Base-by-base conservation (phyloP, 2,888 invertebrate genomes). In the Magallana nippona region DNA sequence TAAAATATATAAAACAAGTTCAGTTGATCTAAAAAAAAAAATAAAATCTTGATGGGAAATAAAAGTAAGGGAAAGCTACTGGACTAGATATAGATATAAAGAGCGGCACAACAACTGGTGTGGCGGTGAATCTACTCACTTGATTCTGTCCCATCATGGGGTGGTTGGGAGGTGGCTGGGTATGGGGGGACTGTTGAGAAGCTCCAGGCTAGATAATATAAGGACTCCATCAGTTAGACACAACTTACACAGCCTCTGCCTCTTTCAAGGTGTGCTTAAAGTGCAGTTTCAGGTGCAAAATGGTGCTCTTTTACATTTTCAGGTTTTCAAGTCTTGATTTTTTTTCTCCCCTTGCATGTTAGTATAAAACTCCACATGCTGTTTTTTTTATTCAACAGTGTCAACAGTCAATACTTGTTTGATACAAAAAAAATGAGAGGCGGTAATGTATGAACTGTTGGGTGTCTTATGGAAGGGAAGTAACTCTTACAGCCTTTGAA, bases 101-200 rank as follows among this genome's bases (percentile, higher is more conserved):
- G 56, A 79, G 79, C 27, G 32, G 71, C 71, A 71, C 71, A 71
- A 71, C 71, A 32, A 71, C 71, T 71, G 71, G 71, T 71, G 71
- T 22, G 32, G 27, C 71, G 15, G 71, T 71, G 71, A 71, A 27
- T 22, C 55, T 90, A 95, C 95, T 95, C 93, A 95, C 95, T 95
- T 97, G 97, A 91, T 95, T 96, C 93, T 96, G 96, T 82, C 91
- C 90, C 96, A 97, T 96, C 96, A 97, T 97, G 95, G 96, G 97
- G 82, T 83, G 97, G 82, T 84, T 83, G 44, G 80, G 83, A 95
- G 96, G 97, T 95, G 95, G 97, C 96, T 95, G 97, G 94, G 96
- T 96, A 95, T 96, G 95, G 87, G 95, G 97, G 95, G 97, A 98
- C 95, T 97, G 98, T 95, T 98, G 98, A 95, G 97, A 98, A 91